Evolutionary conservation across 1,140 invertebrate species (phyloP).

Genomic region (Schlechtendalia chinensis): DNA sequence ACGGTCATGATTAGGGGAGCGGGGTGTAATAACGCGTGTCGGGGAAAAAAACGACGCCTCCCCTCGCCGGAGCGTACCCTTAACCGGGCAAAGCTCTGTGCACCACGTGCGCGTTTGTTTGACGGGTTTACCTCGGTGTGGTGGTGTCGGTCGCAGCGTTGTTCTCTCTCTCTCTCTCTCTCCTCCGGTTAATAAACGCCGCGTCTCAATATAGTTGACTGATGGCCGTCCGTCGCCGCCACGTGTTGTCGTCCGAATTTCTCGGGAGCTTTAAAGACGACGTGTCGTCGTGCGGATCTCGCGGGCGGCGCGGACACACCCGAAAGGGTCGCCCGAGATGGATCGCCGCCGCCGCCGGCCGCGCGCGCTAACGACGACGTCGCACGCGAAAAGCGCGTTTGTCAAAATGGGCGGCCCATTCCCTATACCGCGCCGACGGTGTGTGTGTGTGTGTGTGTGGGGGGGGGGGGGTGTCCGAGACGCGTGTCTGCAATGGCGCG

Average conservation of each 20-base stretch:
- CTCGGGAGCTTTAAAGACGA: slow-evolving; percentile 2
- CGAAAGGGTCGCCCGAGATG: background rate
- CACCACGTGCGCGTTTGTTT: slow-evolving; percentile 44
- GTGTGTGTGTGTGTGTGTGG: no score
- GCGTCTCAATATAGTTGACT: slow-evolving; percentile 37
- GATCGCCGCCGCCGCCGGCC: background rate
- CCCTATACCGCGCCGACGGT: no score
- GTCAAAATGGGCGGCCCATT: no score
- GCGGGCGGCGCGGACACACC: background rate
- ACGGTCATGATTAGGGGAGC: no score
- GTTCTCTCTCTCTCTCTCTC: background rate
- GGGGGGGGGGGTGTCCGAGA: no score
- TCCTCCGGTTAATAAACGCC: no score
- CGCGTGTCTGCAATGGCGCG: no score
- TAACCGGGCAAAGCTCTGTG: no score
- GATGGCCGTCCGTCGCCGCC: slow-evolving; percentile 40
- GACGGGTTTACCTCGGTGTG: no score
- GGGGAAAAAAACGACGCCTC: background rate
- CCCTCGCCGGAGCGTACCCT: background rate
- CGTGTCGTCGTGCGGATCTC: background rate
- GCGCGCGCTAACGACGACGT: slow-evolving; percentile 42
- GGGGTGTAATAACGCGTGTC: no score
- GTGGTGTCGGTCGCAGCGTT: background rate
- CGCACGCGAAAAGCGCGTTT: no score
- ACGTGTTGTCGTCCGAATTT: slow-evolving; percentile 39